These are phyloP conservation scores for Geophilus truncorum DNA, from an alignment of 2,888 invertebrate genomes.

Conservation along the genomic window DNA sequence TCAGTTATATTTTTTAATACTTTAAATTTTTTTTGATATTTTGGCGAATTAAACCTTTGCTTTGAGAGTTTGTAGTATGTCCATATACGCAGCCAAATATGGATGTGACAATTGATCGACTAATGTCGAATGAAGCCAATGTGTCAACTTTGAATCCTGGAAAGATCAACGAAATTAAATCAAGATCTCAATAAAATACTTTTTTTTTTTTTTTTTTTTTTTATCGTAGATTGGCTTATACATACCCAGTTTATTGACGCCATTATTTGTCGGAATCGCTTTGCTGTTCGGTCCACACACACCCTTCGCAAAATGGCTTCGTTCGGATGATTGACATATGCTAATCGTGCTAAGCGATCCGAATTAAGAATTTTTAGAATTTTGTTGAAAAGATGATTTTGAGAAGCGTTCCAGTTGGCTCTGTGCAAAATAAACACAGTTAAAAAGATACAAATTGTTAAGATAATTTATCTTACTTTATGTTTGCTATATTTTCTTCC, in stretches of 20 bases:
- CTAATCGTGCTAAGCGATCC: slow-evolving; percentile 57
- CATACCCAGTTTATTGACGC: slow-evolving; percentile 63
- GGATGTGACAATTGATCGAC: slow-evolving; percentile 62
- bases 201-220: no score
- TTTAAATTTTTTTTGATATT: slow-evolving; percentile 18
- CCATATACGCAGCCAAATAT: slow-evolving; percentile 67
- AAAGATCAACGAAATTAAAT: background rate
- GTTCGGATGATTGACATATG: slow-evolving; percentile 56
- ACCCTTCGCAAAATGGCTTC: slow-evolving; percentile 65
- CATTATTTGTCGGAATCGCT: slow-evolving; percentile 59
- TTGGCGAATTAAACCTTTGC: slow-evolving; percentile 51
- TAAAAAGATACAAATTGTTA: background rate
- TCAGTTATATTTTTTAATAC: background rate
- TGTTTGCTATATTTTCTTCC: slow-evolving; percentile 53
- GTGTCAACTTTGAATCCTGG: slow-evolving; percentile 60
- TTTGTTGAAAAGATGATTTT: slow-evolving; percentile 62
- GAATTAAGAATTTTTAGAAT: slow-evolving; percentile 61
- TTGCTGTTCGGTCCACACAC: slow-evolving; percentile 63
- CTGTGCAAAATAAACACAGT: slow-evolving; percentile 42
- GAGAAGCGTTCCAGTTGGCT: slow-evolving; percentile 60
- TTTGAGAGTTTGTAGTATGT: slow-evolving; percentile 62
- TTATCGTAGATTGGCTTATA: no score
- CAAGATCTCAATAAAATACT: no score
- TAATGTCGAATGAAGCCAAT: slow-evolving; percentile 70
- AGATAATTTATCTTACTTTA: background rate